Percentiles rank a stretch among this genome's conserved stretches.
Evolutionary conservation across 2,113 vertebrate species (phyloP).

Genomic region (Eudyptes chrysolophus): DNA sequence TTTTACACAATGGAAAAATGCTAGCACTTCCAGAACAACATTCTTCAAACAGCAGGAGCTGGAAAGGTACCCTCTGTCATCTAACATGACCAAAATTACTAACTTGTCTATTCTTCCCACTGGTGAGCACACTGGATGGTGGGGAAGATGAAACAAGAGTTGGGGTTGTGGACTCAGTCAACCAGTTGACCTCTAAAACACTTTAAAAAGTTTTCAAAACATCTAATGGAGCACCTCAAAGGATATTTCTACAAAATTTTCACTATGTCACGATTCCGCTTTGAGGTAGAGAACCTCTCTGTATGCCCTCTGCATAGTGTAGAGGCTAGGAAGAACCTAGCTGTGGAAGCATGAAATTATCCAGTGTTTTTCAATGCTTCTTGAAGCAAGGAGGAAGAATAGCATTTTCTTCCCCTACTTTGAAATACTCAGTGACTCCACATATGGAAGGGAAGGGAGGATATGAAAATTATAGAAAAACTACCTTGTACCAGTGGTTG

Average conservation of each 20-base stretch:
- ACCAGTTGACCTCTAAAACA: neutral
- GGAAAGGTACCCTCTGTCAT: neutral
- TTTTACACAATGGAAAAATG: neutral
- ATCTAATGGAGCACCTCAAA: neutral
- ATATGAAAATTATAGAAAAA: neutral
- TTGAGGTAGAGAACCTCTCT: neutral
- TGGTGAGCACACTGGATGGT: neutral
- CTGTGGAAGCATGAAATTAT: neutral
- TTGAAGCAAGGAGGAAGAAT: neutral
- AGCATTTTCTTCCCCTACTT: neutral
- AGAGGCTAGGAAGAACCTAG: neutral
- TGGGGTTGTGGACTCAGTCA: neutral
- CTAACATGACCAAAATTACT: neutral
- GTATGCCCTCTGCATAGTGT: accelerated
- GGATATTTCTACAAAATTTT: neutral
- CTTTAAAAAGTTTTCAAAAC: neutral
- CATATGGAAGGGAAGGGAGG: neutral
- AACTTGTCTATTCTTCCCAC: neutral
- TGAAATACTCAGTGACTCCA: neutral
- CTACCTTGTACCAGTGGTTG: neutral
- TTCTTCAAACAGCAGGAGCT: neutral
- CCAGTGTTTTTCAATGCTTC: neutral
- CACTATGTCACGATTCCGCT: neutral
- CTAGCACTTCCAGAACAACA: neutral
- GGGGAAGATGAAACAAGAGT: neutral